These are phyloP conservation scores for Amazona vittata DNA, from an alignment of 2,113 vertebrate species.

Conservation along the genomic window DNA sequence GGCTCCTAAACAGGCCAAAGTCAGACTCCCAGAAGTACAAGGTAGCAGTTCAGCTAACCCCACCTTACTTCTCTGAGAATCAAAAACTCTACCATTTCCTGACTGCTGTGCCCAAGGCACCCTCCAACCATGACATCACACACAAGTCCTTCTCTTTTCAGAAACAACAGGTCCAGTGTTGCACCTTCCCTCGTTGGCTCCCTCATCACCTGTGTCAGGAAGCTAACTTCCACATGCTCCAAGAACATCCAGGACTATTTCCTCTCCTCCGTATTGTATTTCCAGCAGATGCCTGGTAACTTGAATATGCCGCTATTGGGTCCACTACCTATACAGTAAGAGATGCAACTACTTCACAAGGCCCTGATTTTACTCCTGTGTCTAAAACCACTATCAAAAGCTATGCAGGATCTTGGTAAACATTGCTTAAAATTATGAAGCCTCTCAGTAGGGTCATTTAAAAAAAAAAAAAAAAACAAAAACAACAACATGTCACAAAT, in stretches of 20 bases:
- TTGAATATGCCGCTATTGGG: neutral
- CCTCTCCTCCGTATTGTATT: neutral
- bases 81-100: neutral
- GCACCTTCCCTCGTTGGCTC: rapidly evolving
- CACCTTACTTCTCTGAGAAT: neutral
- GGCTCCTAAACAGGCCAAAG: neutral
- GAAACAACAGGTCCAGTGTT: rapidly evolving
- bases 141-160: neutral
- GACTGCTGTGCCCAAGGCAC: rapidly evolving
- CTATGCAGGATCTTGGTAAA: neutral
- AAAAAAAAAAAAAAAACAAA: neutral
- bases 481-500: neutral
- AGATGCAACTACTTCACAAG: neutral
- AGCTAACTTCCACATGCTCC: neutral
- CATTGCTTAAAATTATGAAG: neutral
- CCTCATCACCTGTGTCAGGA: neutral
- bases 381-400: neutral
- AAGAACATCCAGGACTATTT: neutral
- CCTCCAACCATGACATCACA: neutral
- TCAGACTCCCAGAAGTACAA: neutral
- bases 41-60: neutral
- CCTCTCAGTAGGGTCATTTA: neutral
- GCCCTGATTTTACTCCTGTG: neutral
- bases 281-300: neutral
- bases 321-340: neutral